Evolutionary conservation across 2,797 vertebrate genomes (phyloP), one percentile per base, ranked within the genome.

Genomic region (Choloepus didactylus): DNA sequence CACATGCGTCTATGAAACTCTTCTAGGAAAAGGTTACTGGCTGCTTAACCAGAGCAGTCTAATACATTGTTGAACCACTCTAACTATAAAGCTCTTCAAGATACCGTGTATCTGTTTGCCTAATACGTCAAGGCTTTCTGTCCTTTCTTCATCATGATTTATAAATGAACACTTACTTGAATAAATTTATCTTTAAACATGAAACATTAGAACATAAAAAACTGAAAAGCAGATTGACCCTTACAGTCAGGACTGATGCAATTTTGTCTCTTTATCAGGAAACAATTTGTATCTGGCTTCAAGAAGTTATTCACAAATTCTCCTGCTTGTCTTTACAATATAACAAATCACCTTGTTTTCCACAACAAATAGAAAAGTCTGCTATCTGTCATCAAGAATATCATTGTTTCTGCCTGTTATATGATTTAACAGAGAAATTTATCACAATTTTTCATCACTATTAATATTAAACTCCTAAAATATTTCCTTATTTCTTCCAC

Each of bases 281-380:
- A 4, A 67, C 16, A 2, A 8, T 38, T 38, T 87, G 59, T 89
- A 87, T 64, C 29, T 85, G 38, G 27, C 46, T 80, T 88, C 66
- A 12, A 46, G 15, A 95, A 66, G 49, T 25, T 60, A 81, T 49
- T 51, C 54, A 38, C 31, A 70, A 87, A 87, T 46, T 90, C 44
- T 44, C 21, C 35, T 60, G 25, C 41, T 76, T 56, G 49, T 31
- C 67, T 84, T 77, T 59, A 46, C 54, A 66, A 87, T 29, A 19
- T 7, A 87, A 15, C 44, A 70, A 70, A 19, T 56, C 64, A 59
- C 27, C 46, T 69, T 84, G 66, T 81, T 85, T 85, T 85, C 83
- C 86, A 83, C 5, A 87, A 59, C 70, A 64, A 82, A 62, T 54
- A 64, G n/a, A 49, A 94, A 91, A 59, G 46, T 80, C 72, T 89